Percentiles rank a stretch among this genome's conserved stretches.
Conservation (phyloP, 2,113 vertebrate genomes). For the Seriola aureovittata region DNA sequence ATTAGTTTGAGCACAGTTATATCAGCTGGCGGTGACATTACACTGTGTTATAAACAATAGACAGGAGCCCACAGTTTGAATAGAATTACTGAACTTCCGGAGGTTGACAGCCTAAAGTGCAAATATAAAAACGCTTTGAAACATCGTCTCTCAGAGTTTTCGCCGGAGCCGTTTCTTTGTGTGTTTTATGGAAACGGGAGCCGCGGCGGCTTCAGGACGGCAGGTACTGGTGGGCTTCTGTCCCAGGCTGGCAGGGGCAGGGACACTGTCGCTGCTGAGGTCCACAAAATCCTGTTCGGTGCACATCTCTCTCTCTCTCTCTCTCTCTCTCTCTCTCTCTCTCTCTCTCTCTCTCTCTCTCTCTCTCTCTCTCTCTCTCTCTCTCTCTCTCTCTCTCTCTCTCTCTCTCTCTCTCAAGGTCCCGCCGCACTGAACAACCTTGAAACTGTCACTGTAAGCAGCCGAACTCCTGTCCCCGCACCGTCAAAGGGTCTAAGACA, state of each 20-base stretch:
- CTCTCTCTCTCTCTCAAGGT: not conserved
- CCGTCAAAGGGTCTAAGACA: slow-evolving; percentile 35
- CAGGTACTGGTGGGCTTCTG: slow-evolving; percentile 1
- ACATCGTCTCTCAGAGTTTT: not conserved
- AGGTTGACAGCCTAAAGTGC: not conserved
- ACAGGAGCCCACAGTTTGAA: no score
- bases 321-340: not conserved
- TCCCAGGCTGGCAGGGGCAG: not conserved
- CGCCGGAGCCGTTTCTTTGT: not conserved
- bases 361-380: no score
- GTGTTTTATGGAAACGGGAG: not conserved
- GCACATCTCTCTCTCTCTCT: not conserved
- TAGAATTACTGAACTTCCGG: no score
- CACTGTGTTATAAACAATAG: no score
- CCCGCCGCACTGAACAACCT: slow-evolving; percentile 39
- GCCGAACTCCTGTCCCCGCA: not conserved
- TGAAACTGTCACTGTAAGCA: slow-evolving; percentile 34
- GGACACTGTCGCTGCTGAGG: not conserved
- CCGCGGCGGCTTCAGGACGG: not conserved
- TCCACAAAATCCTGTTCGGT: not conserved
- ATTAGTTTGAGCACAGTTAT: no score
- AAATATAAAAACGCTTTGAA: not conserved
- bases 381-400: no score
- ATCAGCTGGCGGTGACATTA: no score
- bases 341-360: no score